phyloP scores from a whole-genome alignment of 2,797 vertebrate genomes.

The Smutsia temminckii region DNA sequence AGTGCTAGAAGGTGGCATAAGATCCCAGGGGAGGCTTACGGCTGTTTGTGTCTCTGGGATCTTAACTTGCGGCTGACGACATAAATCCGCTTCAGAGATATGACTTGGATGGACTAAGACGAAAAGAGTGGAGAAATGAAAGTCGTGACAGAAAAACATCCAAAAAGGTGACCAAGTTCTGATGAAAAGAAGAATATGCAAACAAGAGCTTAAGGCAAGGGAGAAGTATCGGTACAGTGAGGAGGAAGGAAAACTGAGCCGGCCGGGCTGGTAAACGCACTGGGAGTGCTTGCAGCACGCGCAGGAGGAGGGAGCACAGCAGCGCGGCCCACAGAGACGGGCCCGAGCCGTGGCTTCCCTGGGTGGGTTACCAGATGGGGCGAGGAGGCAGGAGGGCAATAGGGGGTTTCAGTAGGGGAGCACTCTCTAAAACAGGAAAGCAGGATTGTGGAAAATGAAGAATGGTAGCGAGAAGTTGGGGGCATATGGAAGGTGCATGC shows the following conservation, averaged over 20 bases:
- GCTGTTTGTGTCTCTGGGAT: neutral
- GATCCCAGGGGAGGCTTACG: neutral
- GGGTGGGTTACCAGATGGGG: neutral
- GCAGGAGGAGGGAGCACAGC: too few relatives aligned
- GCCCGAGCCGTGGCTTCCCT: neutral
- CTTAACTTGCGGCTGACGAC: neutral
- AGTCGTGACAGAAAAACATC: neutral
- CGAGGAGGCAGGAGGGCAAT: neutral
- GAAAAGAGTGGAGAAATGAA: neutral
- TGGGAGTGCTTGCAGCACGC: too few relatives aligned
- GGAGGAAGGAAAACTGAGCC: neutral
- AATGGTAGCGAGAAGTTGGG: neutral
- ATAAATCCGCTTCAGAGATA: neutral
- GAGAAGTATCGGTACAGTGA: neutral
- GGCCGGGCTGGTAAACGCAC: neutral
- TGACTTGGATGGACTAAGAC: neutral
- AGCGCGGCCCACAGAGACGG: neutral
- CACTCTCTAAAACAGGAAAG: neutral
- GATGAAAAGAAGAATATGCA: neutral
- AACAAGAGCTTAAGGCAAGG: neutral
- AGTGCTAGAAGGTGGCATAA: neutral
- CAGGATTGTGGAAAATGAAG: neutral
- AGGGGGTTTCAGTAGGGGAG: too few relatives aligned
- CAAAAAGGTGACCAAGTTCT: neutral
- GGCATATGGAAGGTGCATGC: neutral